Conservation (phyloP, 1,140 invertebrate species). For the Nasonia vitripennis region DNA sequence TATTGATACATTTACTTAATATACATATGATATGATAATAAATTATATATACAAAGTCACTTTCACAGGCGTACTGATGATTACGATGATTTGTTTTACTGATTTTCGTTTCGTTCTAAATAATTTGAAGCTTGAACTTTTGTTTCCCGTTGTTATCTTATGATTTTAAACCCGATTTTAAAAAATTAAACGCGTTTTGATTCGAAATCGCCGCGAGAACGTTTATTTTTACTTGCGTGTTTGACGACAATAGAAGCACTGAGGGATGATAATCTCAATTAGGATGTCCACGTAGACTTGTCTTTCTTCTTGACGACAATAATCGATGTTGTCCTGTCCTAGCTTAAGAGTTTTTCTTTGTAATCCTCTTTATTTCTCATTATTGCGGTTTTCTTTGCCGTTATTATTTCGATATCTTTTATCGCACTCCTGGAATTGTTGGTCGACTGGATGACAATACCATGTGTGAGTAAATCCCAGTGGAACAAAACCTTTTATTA, state of each 20-base stretch:
- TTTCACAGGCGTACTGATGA: conserved; percentile 56
- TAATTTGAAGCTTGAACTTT: conserved; percentile 8
- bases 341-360: conserved; percentile 11
- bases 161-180: neutral
- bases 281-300: neutral
- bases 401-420: conserved; percentile 59
- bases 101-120: conserved; percentile 25
- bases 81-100: conserved; percentile 48
- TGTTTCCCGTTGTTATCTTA: neutral
- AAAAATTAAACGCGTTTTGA: no score
- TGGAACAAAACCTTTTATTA: conserved; percentile 53
- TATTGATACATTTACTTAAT: conserved; percentile 73
- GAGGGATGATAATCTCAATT: no score
- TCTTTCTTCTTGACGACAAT: neutral
- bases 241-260: neutral
- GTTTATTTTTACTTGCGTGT: neutral
- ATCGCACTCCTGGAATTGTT: conserved; percentile 74
- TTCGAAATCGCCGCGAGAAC: no score
- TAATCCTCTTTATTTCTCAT: conserved; percentile 30
- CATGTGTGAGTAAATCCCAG: conserved; percentile 74
- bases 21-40: conserved; percentile 68
- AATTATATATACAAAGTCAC: conserved; percentile 75
- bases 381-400: conserved; percentile 45
- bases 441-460: conserved; percentile 73
- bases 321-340: conserved; percentile 7